phyloP scores from a whole-genome alignment of 2,797 vertebrate species.

The Acanthurus lineatus region DNA sequence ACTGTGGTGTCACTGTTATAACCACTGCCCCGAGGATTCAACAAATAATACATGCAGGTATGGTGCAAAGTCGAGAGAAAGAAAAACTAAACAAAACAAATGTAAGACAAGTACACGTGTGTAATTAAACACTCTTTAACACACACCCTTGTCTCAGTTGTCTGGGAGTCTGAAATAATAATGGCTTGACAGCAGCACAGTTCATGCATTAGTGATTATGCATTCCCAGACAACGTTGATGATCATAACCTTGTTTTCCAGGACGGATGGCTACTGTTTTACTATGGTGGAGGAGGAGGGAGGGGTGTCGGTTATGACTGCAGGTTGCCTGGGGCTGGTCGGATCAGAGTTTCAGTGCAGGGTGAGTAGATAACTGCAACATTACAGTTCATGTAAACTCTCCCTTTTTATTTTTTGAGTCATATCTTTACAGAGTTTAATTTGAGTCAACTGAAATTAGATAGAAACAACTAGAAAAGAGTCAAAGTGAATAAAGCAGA shows the following conservation, averaged over 20 bases:
- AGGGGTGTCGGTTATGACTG: slow-evolving; percentile 89
- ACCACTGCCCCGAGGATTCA: slow-evolving; percentile 94
- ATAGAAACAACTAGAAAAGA: neutral
- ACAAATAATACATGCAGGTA: slow-evolving; percentile 97
- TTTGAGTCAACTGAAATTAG: neutral
- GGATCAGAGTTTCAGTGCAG: slow-evolving; percentile 97
- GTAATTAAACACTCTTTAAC: neutral
- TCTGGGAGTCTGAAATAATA: neutral
- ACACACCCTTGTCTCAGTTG: neutral
- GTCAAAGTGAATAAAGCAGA: neutral
- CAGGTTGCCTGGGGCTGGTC: slow-evolving; percentile 92
- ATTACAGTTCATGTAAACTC: neutral
- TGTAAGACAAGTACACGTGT: no score
- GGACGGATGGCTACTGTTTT: slow-evolving; percentile 96
- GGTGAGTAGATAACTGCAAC: slow-evolving; percentile 79
- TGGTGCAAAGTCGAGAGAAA: slow-evolving; percentile 20
- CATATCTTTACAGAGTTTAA: neutral
- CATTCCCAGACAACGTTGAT: neutral
- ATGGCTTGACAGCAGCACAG: no score
- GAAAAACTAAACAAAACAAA: no score
- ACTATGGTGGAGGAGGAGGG: slow-evolving; percentile 96
- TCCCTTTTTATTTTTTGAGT: neutral
- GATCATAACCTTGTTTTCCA: slow-evolving; percentile 61
- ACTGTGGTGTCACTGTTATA: slow-evolving; percentile 93
- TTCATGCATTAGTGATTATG: no score